These are phyloP conservation scores for Lepilemur septentrionalis DNA, from an alignment of 2,797 vertebrate genomes.

Conservation along the genomic window DNA sequence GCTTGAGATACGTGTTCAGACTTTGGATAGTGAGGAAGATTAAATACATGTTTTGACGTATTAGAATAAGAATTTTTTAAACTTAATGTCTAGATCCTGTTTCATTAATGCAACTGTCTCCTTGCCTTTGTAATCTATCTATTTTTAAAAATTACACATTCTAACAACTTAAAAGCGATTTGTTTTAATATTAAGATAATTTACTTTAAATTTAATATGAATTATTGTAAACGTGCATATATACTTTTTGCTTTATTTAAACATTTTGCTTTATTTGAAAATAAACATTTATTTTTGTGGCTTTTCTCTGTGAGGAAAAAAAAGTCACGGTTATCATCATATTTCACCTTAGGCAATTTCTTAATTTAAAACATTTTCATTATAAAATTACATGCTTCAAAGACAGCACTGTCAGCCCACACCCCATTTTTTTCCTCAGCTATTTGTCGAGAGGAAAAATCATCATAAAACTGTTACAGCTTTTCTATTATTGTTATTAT, in stretches of 20 bases:
- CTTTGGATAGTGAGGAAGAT: background rate
- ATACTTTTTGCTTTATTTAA: constrained; percentile 16
- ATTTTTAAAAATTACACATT: background rate
- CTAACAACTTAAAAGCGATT: background rate
- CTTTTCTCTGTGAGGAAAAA: constrained; percentile 46
- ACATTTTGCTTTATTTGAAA: background rate
- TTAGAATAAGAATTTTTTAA: background rate
- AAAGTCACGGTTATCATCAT: background rate
- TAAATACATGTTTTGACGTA: background rate
- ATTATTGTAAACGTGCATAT: background rate
- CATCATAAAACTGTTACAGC: background rate
- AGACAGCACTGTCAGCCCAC: background rate
- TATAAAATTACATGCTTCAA: background rate
- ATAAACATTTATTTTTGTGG: background rate
- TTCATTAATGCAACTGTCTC: background rate
- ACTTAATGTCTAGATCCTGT: background rate
- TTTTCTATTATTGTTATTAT: constrained; percentile 34
- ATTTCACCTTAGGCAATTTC: background rate
- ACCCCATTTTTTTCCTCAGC: background rate
- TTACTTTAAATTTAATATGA: background rate
- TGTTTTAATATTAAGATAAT: background rate
- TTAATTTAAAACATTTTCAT: constrained; percentile 48
- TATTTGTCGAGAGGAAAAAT: background rate
- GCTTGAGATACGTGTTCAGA: background rate
- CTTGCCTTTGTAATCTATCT: constrained; percentile 18